Evolutionary conservation across 1,140 invertebrate species (phyloP), one percentile per base, ranked within the genome.

Genomic region (Drosophila busckii): DNA sequence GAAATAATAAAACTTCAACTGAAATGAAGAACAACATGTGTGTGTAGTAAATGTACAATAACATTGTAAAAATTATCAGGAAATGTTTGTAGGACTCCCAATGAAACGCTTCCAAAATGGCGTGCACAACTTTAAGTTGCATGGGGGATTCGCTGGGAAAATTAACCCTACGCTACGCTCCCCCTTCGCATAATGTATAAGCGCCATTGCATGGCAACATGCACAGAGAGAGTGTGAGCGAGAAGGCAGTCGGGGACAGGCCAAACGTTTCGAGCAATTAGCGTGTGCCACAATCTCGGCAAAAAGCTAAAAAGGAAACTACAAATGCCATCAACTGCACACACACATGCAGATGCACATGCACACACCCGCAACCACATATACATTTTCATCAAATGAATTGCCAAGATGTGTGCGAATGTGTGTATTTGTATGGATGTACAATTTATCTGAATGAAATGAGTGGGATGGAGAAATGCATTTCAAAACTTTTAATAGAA

Each of bases 251-350:
- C 13, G 23, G 32, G n/a, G 35, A 6, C 3, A 12, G 34, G 5
- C 15, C 42, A 56, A 67, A 65, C 60, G 48, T 56, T 78, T 73
- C 63, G 17, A 73, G 73, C 75, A 78, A 78, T 78, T 78, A 78
- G 73, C 75, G 73, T 80, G 68, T 65, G 73, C 75, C 64, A 56
- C 63, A 80, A 78, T 80, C 73, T 80, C 73, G 41, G 46, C 63
- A 60, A 55, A 64, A 59, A 68, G 53, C 58, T 64, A 68, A 73
- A n/a, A 65, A 61, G 58, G 63, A 60, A 62, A 49, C 64, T 66
- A 50, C 45, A 64, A 65, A 64, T 64, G 54, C 63, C 63, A 73
- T 37, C 46, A 71, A 44, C 40, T 20, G 31, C 13, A 34, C 50
- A 62, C 49, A 64, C 26, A 45, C 54, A 60, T n/a, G n/a, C n/a